Evolutionary conservation across 2,888 invertebrate species (phyloP).

Genomic region (Cartodere bifasciata): DNA sequence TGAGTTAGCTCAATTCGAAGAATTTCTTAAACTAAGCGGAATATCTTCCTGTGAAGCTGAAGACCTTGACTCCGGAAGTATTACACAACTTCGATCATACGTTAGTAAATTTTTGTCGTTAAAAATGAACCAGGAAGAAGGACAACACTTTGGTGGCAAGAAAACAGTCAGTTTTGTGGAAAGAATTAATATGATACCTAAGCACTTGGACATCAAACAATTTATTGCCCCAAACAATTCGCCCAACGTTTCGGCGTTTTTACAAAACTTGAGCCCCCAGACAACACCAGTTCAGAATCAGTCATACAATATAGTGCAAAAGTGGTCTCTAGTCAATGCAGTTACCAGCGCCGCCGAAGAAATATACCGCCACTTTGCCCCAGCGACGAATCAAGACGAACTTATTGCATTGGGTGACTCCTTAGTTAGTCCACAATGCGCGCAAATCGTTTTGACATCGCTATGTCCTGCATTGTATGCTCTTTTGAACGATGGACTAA

Average conservation of each 20-base stretch:
- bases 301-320: conserved; percentile 42
- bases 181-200: conserved; percentile 42
- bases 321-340: conserved; percentile 56
- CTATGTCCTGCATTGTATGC: conserved; percentile 77
- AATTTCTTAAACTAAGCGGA: conserved; percentile 58
- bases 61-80: conserved; percentile 54
- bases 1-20: conserved; percentile 53
- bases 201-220: conserved; percentile 36
- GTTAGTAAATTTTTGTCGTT: conserved; percentile 58
- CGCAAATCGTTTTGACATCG: conserved; percentile 59
- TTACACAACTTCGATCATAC: conserved; percentile 55
- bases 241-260: conserved; percentile 56
- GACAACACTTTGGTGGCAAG: conserved; percentile 45
- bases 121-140: conserved; percentile 56
- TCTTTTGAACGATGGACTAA: conserved; percentile 73
- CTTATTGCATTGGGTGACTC: conserved; percentile 46
- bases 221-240: conserved; percentile 59
- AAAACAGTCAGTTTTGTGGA: conserved; percentile 70
- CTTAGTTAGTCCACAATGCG: conserved; percentile 49
- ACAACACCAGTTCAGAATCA: conserved; percentile 25
- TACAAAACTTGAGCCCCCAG: conserved; percentile 41
- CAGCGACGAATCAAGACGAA: conserved; percentile 51
- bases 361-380: conserved; percentile 57
- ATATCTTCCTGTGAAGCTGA: conserved; percentile 54
- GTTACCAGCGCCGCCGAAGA: conserved; percentile 65